Conservation (phyloP, 2,888 invertebrate genomes). For the Dicyrtomina minuta region DNA sequence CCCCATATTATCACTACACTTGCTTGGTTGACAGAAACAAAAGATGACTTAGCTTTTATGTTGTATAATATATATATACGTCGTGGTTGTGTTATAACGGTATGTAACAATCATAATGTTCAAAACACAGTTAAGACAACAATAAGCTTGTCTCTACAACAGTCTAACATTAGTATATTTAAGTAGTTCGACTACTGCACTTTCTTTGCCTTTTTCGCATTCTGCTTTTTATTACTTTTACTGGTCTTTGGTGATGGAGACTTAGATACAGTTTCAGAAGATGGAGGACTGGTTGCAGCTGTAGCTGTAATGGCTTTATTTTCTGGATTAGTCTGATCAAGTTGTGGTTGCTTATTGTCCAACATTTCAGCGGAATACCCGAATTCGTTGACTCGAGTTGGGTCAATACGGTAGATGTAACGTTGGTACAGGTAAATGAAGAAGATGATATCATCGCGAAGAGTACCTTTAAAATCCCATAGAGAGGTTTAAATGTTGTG, state of each 20-base stretch:
- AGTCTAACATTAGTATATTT: no score
- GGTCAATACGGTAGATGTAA: conserved; percentile 98
- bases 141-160: no score
- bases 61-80: no score
- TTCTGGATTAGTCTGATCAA: conserved; percentile 1
- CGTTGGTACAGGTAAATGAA: conserved; percentile 98
- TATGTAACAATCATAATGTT: no score
- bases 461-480: conserved; percentile 58
- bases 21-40: no score
- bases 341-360: conserved; percentile 27
- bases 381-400: conserved; percentile 92
- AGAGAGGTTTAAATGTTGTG: neutral
- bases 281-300: neutral
- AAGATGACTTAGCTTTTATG: no score
- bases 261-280: conserved; percentile 7
- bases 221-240: neutral
- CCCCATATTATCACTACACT: no score
- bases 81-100: no score
- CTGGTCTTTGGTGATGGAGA: conserved; percentile 26
- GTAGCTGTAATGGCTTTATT: neutral
- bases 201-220: neutral
- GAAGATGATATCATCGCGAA: conserved; percentile 81
- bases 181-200: neutral
- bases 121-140: no score
- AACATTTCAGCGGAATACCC: conserved; percentile 73